A percentile compares a stretch with the other conserved stretches of the same genome.
Conservation (phyloP, 2,797 vertebrate species). For the Anabas testudineus region DNA sequence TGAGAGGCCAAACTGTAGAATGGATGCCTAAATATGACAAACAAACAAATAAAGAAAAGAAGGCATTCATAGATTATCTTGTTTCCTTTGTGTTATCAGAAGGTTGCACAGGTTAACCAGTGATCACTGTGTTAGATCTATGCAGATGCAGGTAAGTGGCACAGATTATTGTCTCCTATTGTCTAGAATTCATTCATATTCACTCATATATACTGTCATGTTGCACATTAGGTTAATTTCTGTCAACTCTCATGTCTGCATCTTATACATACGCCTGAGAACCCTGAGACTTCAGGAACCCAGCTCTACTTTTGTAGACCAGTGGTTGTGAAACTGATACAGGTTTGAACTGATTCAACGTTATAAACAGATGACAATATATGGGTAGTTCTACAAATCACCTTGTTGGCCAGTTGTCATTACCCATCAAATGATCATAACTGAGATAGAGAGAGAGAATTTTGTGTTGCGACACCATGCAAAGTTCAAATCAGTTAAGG, state of each 20-base stretch:
- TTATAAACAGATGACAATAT: constrained; percentile 58
- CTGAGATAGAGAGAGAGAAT: constrained; percentile 17
- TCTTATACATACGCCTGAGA: too few relatives aligned
- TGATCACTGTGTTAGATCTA: neutral
- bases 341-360: constrained; percentile 49
- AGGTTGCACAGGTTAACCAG: neutral
- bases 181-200: too few relatives aligned
- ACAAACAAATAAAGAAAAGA: neutral
- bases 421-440: constrained; percentile 28
- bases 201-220: too few relatives aligned
- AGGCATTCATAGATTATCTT: neutral
- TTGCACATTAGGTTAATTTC: too few relatives aligned
- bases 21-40: neutral
- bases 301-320: too few relatives aligned
- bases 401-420: constrained; percentile 11
- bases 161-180: too few relatives aligned
- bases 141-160: neutral
- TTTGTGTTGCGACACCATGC: constrained; percentile 8
- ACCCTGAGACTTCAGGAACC: neutral
- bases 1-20: neutral
- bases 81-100: neutral
- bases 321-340: constrained; percentile 42
- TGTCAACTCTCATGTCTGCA: too few relatives aligned
- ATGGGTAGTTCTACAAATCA: constrained; percentile 13
- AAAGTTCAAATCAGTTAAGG: constrained; percentile 1